Conservation (phyloP, 1,140 invertebrate species). For the Marisa cornuarietis region DNA sequence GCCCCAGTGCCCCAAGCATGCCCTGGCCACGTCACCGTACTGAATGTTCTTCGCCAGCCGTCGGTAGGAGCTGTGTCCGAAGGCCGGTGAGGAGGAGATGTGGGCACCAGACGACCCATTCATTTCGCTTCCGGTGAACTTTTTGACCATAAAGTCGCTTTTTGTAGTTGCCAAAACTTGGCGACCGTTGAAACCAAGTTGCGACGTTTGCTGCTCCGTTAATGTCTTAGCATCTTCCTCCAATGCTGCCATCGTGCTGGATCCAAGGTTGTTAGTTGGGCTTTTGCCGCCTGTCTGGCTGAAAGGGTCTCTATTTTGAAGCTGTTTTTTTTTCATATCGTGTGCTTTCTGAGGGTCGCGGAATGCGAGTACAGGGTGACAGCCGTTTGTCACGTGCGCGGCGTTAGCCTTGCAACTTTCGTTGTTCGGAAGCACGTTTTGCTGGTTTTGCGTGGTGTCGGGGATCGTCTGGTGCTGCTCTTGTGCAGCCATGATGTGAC, state of each 20-base stretch:
- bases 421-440: too few species aligned
- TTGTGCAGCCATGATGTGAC: neutral
- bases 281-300: neutral
- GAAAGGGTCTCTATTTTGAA: too few species aligned
- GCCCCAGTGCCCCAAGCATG: constrained; percentile 51
- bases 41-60: constrained; percentile 40
- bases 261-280: neutral
- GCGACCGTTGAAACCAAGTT: too few species aligned
- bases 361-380: neutral
- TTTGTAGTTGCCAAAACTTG: neutral
- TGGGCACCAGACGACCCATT: constrained; percentile 12
- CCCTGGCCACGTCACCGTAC: constrained; percentile 57
- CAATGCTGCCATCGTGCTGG: neutral
- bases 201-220: too few species aligned
- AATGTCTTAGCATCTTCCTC: constrained; percentile 7
- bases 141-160: neutral
- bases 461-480: too few species aligned
- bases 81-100: neutral
- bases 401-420: too few species aligned
- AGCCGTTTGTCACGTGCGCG: constrained; percentile 3
- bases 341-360: too few species aligned
- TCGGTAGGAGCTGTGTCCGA: constrained; percentile 1
- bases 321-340: too few species aligned
- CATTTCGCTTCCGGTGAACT: constrained; percentile 10
- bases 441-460: too few species aligned